Percentiles rank a stretch among this genome's conserved stretches.
Conservation (phyloP, 1,140 invertebrate species). For the Pogonognathellus flavescens region DNA sequence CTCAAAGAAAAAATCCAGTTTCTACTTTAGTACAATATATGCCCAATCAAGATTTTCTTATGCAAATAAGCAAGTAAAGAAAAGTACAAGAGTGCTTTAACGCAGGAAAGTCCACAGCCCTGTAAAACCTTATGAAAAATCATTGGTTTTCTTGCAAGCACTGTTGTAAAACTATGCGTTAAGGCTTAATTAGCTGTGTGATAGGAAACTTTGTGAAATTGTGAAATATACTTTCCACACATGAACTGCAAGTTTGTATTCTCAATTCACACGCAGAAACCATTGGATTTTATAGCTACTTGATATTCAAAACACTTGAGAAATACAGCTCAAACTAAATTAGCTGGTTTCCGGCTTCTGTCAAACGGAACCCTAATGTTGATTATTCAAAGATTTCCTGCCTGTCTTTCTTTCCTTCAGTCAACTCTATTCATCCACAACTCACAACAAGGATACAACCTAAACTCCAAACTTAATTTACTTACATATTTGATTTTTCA, state of each 20-base stretch:
- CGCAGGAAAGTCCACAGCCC: background rate
- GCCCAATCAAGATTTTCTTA: background rate
- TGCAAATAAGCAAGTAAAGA: background rate
- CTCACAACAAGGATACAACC: background rate
- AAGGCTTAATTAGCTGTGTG: constrained; percentile 42
- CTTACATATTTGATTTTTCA: constrained; percentile 13
- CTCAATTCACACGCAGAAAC: constrained; percentile 4
- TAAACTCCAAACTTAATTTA: constrained; percentile 34
- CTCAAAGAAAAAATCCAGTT: background rate
- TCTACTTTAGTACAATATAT: background rate
- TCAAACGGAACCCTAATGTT: constrained; percentile 50
- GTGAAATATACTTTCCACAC: constrained; percentile 44
- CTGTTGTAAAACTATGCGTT: constrained; percentile 17
- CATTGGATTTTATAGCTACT: constrained; percentile 22
- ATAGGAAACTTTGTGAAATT: constrained; percentile 47
- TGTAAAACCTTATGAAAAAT: constrained; percentile 2
- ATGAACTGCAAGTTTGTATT: background rate
- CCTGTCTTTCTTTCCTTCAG: constrained; percentile 21
- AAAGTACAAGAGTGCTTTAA: background rate
- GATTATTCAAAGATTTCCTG: constrained; percentile 57
- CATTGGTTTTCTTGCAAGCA: background rate
- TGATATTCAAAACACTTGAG: background rate
- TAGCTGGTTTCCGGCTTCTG: constrained; percentile 48
- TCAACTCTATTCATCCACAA: constrained; percentile 1
- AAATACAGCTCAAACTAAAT: constrained; percentile 25